Conservation (phyloP, 2,888 invertebrate species). For the Phaedon cochleariae region DNA sequence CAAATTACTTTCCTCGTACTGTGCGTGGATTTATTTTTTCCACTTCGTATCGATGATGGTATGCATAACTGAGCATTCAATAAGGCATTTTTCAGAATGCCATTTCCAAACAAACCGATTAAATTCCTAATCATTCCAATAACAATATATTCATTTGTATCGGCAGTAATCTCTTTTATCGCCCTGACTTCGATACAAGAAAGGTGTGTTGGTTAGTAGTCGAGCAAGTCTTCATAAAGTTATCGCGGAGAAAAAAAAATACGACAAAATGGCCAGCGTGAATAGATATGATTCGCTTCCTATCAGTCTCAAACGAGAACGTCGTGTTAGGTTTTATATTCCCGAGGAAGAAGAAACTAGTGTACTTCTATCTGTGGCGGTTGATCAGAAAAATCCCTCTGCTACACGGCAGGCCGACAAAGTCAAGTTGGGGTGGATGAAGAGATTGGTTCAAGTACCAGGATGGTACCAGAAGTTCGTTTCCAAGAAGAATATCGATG, state of each 20-base stretch:
- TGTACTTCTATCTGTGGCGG: background rate
- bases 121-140: background rate
- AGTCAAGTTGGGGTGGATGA: background rate
- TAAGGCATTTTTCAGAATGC: background rate
- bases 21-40: too few relatives aligned
- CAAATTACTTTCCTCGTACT: too few relatives aligned
- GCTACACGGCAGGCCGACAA: background rate
- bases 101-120: background rate
- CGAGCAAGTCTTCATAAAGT: background rate
- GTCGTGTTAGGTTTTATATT: conserved; percentile 1
- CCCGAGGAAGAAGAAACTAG: background rate
- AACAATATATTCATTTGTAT: conserved; percentile 3
- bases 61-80: background rate
- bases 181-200: background rate
- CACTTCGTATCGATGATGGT: background rate
- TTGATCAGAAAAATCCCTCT: background rate
- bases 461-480: background rate
- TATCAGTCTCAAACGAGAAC: background rate
- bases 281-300: background rate
- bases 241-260: too few relatives aligned
- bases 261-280: background rate
- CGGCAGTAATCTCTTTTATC: background rate
- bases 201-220: background rate
- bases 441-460: background rate
- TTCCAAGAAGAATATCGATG: background rate